These are phyloP conservation scores for Gopherus flavomarginatus DNA, from an alignment of 2,113 vertebrate genomes.

Conservation along the genomic window DNA sequence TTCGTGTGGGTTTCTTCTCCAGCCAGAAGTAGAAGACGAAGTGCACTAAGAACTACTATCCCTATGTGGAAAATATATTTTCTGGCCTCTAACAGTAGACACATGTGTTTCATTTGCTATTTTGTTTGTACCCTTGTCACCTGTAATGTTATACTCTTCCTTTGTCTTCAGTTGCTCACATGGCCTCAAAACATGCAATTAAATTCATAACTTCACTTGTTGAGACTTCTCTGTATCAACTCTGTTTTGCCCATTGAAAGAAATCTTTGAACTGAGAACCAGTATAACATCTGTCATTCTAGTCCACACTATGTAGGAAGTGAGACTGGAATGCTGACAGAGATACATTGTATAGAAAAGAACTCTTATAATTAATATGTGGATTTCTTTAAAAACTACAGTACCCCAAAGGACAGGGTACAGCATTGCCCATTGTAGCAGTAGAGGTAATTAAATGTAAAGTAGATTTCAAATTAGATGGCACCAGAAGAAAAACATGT, in stretches of 20 bases:
- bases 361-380: not conserved
- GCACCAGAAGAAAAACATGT: not conserved
- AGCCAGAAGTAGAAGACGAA: not conserved
- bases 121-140: not conserved
- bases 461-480: not conserved
- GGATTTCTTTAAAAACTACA: not conserved
- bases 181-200: not conserved
- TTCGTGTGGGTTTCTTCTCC: not conserved
- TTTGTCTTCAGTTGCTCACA: not conserved
- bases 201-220: not conserved
- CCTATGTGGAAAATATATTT: not conserved
- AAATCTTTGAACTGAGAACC: not conserved
- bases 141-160: not conserved
- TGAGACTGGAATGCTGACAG: not conserved
- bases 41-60: not conserved
- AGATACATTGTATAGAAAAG: not conserved
- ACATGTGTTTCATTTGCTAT: not conserved
- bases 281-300: not conserved
- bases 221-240: fast-evolving
- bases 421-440: not conserved
- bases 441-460: not conserved
- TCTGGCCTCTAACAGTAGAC: not conserved
- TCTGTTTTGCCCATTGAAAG: not conserved
- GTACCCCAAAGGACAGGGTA: not conserved
- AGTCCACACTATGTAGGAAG: not conserved